Percentiles rank a stretch among this genome's conserved stretches.
phyloP scores from a whole-genome alignment of 2,888 invertebrate genomes.

The Idaea dimidiata region DNA sequence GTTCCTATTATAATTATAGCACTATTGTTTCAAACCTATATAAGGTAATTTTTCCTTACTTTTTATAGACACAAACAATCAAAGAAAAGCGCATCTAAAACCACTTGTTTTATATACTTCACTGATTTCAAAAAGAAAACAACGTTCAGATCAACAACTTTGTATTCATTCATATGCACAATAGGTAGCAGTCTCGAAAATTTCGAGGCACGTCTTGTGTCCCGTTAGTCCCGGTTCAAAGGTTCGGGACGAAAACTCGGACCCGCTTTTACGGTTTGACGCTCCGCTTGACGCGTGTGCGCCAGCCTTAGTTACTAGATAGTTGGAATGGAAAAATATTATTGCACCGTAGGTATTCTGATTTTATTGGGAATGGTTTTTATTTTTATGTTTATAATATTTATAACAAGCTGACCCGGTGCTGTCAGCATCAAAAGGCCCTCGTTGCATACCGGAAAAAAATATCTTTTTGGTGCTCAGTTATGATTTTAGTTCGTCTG shows the following conservation, averaged over 20 bases:
- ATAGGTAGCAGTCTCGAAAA: slow-evolving; percentile 28
- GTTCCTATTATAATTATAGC: no score
- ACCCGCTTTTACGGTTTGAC: slow-evolving; percentile 31
- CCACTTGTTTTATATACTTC: no score
- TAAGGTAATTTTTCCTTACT: no score
- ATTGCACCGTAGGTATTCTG: not conserved
- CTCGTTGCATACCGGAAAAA: no score
- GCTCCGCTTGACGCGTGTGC: slow-evolving; percentile 22
- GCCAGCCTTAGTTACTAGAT: not conserved
- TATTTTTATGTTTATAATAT: not conserved
- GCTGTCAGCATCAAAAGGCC: no score
- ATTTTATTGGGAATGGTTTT: not conserved
- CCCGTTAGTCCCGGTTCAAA: slow-evolving; percentile 54
- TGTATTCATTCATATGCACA: slow-evolving; percentile 10
- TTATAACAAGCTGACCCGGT: no score
- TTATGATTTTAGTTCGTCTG: no score
- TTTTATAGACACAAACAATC: no score
- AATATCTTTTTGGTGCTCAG: no score
- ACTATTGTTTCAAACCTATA: no score
- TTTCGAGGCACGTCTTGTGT: slow-evolving; percentile 48
- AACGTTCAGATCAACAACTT: slow-evolving; percentile 3
- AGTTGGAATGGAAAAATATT: not conserved
- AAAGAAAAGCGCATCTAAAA: no score
- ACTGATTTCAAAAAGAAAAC: no score
- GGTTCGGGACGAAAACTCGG: slow-evolving; percentile 15